Evolutionary conservation across 1,140 invertebrate genomes (phyloP).

Genomic region (Arion vulgaris): DNA sequence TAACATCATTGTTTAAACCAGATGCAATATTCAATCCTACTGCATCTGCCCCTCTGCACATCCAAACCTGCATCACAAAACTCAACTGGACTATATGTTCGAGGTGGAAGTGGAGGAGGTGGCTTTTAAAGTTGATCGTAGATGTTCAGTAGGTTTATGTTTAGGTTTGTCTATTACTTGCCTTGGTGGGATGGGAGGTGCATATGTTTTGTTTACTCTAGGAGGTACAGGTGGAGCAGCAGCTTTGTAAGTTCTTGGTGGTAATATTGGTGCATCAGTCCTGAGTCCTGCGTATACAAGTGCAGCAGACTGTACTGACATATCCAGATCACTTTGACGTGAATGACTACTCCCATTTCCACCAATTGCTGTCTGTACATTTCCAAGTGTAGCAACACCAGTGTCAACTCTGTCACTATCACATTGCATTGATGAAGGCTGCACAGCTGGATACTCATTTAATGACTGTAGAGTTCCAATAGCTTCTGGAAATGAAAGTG

Average conservation of each 20-base stretch:
- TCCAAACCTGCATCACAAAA: conserved; percentile 34
- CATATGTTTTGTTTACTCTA: conserved; percentile 25
- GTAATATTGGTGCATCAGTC: conserved; percentile 57
- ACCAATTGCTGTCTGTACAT: conserved; percentile 26
- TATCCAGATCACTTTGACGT: conserved; percentile 10
- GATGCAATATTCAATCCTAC: background rate
- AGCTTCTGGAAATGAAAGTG: background rate
- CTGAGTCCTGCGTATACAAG: background rate
- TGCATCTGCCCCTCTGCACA: background rate
- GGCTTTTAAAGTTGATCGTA: conserved; percentile 41
- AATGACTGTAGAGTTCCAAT: background rate
- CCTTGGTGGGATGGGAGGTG: conserved; percentile 64
- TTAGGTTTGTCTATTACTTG: conserved; percentile 32
- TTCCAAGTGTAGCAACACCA: background rate
- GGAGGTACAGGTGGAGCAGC: conserved; percentile 42
- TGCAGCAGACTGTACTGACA: conserved; percentile 33
- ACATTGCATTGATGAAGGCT: background rate
- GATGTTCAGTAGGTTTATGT: background rate
- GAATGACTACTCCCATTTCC: background rate
- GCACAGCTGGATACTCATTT: background rate
- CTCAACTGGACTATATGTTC: conserved; percentile 66
- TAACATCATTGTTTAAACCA: background rate
- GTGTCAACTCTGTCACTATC: background rate
- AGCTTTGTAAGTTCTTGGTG: conserved; percentile 64
- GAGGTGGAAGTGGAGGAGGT: conserved; percentile 64